These are phyloP conservation scores for Lycophotia porphyrea DNA, from an alignment of 2,888 invertebrate genomes.

Conservation along the genomic window DNA sequence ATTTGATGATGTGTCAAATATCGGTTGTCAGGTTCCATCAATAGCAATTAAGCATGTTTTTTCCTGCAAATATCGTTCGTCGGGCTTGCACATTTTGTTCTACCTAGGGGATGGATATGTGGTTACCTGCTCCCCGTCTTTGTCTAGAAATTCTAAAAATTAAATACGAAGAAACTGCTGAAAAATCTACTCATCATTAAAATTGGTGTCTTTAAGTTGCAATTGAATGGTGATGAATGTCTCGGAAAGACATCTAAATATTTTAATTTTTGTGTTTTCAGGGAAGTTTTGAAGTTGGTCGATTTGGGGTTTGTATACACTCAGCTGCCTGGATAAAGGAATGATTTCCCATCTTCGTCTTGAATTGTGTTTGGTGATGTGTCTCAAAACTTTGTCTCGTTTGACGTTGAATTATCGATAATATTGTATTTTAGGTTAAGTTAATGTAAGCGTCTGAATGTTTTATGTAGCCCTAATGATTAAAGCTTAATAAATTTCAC, in stretches of 20 bases:
- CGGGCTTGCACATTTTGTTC: slow-evolving; percentile 55
- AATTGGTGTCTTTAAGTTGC: slow-evolving; percentile 52
- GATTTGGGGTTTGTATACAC: slow-evolving; percentile 81
- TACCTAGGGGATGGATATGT: slow-evolving; percentile 53
- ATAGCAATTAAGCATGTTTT: slow-evolving; percentile 60
- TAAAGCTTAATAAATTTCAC: slow-evolving; percentile 77
- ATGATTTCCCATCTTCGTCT: slow-evolving; percentile 75
- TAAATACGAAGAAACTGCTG: slow-evolving; percentile 53
- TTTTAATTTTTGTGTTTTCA: slow-evolving; percentile 84
- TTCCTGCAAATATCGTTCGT: slow-evolving; percentile 60
- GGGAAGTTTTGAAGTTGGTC: slow-evolving; percentile 82
- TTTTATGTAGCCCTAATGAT: slow-evolving; percentile 78
- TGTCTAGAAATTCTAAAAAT: slow-evolving; percentile 52
- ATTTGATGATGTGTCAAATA: slow-evolving; percentile 39
- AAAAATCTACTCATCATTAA: slow-evolving; percentile 72
- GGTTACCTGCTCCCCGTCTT: slow-evolving; percentile 51
- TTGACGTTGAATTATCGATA: slow-evolving; percentile 77
- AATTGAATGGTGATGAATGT: slow-evolving; percentile 43
- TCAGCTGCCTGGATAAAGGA: slow-evolving; percentile 78
- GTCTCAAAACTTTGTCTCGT: slow-evolving; percentile 68
- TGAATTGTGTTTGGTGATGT: slow-evolving; percentile 73
- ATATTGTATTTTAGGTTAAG: slow-evolving; percentile 81
- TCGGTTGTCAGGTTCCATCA: slow-evolving; percentile 41
- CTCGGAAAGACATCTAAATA: slow-evolving; percentile 66
- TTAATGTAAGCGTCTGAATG: slow-evolving; percentile 81